phyloP scores from a whole-genome alignment of 2,888 invertebrate species.

The Machimus atricapillus region DNA sequence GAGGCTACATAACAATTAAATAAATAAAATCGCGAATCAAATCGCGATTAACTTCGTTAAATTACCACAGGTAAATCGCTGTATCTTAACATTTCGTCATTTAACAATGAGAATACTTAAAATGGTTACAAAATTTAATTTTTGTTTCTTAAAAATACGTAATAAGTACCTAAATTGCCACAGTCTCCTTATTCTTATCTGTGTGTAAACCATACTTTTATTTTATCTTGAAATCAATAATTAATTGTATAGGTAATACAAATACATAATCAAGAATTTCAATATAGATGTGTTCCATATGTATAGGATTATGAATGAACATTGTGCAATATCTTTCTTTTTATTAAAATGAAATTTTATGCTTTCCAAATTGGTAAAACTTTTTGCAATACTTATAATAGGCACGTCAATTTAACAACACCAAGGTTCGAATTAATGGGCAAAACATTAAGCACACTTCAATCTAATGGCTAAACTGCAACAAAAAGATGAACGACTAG shows the following conservation, averaged over 20 bases:
- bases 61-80: too few species aligned
- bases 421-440: not conserved
- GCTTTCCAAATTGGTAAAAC: not conserved
- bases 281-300: too few species aligned
- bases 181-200: too few species aligned
- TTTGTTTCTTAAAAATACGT: not conserved
- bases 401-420: not conserved
- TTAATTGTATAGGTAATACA: not conserved
- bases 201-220: too few species aligned
- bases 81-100: not conserved
- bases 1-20: too few species aligned
- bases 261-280: not conserved
- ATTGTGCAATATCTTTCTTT: not conserved
- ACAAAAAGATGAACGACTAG: not conserved
- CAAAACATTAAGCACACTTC: not conserved
- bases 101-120: not conserved
- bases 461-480: not conserved
- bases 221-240: not conserved
- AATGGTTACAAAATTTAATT: not conserved
- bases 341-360: not conserved
- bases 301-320: not conserved
- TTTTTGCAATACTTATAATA: not conserved
- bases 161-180: too few species aligned
- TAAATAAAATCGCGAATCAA: too few species aligned
- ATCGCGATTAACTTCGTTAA: too few species aligned